Evolutionary conservation across 2,797 vertebrate species (phyloP).

Genomic region (Chlorospingus semifuscus): DNA sequence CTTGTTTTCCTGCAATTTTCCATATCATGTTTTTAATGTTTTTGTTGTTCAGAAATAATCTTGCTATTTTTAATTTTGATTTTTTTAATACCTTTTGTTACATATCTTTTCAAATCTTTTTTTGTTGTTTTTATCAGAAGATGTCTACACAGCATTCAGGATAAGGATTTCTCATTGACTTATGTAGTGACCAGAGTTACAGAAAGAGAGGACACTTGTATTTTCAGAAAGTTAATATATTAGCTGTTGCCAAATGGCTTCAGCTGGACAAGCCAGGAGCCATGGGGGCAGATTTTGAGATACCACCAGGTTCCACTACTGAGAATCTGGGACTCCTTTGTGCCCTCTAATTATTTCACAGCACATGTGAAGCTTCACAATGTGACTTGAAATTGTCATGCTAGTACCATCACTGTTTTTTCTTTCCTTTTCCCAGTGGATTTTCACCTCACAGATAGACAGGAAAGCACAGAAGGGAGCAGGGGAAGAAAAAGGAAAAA

Average conservation of each 20-base stretch:
- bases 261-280: background rate
- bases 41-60: background rate
- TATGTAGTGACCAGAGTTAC: background rate
- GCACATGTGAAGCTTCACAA: background rate
- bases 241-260: background rate
- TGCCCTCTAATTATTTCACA: background rate
- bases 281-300: background rate
- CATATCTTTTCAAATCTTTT: background rate
- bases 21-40: background rate
- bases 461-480: background rate
- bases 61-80: background rate
- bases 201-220: background rate
- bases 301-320: background rate
- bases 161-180: background rate
- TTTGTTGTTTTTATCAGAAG: background rate
- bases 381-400: background rate
- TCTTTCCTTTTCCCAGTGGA: background rate
- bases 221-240: background rate
- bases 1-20: background rate
- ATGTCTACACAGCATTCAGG: background rate
- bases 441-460: background rate
- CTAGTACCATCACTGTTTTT: background rate
- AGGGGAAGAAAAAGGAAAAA: background rate
- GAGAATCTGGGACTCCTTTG: background rate
- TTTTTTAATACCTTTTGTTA: background rate